Evolutionary conservation across 2,113 vertebrate species (phyloP).

Genomic region (Upupa epops): DNA sequence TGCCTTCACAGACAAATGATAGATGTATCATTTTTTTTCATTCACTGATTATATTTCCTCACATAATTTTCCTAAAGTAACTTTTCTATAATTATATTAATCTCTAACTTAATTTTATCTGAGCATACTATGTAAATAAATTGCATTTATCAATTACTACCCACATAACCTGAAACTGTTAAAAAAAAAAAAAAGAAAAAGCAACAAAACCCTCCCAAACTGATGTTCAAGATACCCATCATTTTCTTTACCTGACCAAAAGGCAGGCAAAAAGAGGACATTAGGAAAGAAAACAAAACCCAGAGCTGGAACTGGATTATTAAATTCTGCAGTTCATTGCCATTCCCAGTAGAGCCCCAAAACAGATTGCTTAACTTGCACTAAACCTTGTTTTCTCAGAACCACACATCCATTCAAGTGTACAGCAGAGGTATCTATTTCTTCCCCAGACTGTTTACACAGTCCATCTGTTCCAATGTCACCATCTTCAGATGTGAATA

Average conservation of each 20-base stretch:
- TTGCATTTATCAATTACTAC: background rate
- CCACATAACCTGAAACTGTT: background rate
- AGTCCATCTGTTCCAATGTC: background rate
- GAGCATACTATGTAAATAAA: background rate
- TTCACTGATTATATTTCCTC: background rate
- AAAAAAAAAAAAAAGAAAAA: background rate
- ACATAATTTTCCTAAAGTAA: background rate
- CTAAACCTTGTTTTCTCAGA: background rate
- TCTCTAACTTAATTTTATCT: background rate
- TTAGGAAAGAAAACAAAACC: background rate
- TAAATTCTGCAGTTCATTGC: background rate
- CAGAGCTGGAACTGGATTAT: background rate
- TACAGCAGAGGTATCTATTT: background rate
- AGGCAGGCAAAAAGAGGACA: background rate
- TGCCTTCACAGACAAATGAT: background rate
- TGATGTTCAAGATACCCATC: too few species aligned
- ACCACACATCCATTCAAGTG: background rate
- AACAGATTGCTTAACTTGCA: background rate
- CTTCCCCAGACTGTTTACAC: background rate
- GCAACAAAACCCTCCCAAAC: too few species aligned
- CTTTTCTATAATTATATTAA: background rate
- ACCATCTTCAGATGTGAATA: background rate
- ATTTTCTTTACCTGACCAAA: background rate
- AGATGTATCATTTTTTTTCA: background rate
- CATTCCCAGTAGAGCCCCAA: background rate